Evolutionary conservation across 2,797 vertebrate genomes (phyloP).

Genomic region (Scarus forsteni): DNA sequence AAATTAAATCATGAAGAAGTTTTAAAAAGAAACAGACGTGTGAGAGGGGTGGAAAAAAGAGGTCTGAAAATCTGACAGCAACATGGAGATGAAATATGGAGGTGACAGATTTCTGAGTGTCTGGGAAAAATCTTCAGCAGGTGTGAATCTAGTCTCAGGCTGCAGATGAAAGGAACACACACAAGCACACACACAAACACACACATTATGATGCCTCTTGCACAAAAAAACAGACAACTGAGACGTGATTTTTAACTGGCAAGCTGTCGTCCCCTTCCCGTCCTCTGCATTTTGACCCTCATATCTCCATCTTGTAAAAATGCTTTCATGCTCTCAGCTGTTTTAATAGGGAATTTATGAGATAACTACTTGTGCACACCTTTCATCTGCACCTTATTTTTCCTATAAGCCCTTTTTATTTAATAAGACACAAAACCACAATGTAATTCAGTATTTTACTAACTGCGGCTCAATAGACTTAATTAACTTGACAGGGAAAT

Average conservation of each 20-base stretch:
- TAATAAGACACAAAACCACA: background rate
- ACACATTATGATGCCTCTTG: background rate
- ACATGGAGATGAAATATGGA: conserved; percentile 26
- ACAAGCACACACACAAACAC: conserved; percentile 7
- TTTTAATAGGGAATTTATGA: background rate
- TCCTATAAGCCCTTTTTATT: background rate
- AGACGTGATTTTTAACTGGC: conserved; percentile 13
- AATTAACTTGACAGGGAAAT: too few species aligned
- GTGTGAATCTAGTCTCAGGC: conserved; percentile 60
- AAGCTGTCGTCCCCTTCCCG: conserved; percentile 38
- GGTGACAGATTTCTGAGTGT: conserved; percentile 66
- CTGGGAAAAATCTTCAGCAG: conserved; percentile 51
- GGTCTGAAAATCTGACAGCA: conserved; percentile 33
- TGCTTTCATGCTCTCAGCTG: too few species aligned
- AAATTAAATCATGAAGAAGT: conserved; percentile 47
- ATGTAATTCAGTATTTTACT: too few species aligned
- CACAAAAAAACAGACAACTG: conserved; percentile 16
- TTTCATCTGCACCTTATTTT: background rate
- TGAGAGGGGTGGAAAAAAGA: conserved; percentile 3
- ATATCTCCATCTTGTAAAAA: background rate
- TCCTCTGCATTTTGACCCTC: conserved; percentile 4
- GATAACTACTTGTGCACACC: conserved; percentile 15
- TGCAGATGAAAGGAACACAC: conserved; percentile 52
- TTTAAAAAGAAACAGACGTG: conserved; percentile 21
- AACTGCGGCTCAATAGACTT: too few species aligned